Evolutionary conservation across 2,797 vertebrate species (phyloP).

Genomic region (Pantherophis alleghaniensis): DNA sequence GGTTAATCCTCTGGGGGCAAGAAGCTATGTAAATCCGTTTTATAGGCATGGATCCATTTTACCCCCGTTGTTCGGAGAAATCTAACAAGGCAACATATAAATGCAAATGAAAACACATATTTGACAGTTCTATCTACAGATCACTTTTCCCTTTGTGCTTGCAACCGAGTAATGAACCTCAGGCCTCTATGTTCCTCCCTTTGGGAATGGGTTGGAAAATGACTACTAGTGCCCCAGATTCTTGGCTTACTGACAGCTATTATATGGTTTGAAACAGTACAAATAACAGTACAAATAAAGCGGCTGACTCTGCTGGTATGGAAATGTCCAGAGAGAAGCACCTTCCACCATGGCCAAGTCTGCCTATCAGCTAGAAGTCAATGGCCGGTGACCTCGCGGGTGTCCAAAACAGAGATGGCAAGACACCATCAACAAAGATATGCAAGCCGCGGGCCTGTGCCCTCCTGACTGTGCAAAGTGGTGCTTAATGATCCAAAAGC

Average conservation of each 20-base stretch:
- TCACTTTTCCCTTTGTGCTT: background rate
- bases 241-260: background rate
- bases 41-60: background rate
- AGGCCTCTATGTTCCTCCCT: background rate
- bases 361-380: too few relatives aligned
- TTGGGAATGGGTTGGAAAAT: background rate
- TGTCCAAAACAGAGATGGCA: too few relatives aligned
- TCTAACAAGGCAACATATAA: conserved; percentile 36
- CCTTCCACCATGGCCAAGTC: too few relatives aligned
- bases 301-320: too few relatives aligned
- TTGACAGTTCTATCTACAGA: conserved; percentile 7
- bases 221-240: background rate
- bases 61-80: conserved; percentile 31
- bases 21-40: conserved; percentile 32
- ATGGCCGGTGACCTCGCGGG: too few relatives aligned
- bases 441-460: too few relatives aligned
- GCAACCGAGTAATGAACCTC: conserved; percentile 3
- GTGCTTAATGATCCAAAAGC: too few relatives aligned
- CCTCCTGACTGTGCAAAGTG: too few relatives aligned
- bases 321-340: too few relatives aligned
- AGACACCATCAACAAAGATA: too few relatives aligned
- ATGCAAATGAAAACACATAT: conserved; percentile 36
- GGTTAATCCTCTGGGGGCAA: conserved; percentile 28
- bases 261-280: conserved; percentile 1
- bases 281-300: background rate